Base-by-base conservation (phyloP, 2,113 vertebrate genomes). In the Ciconia maguari region DNA sequence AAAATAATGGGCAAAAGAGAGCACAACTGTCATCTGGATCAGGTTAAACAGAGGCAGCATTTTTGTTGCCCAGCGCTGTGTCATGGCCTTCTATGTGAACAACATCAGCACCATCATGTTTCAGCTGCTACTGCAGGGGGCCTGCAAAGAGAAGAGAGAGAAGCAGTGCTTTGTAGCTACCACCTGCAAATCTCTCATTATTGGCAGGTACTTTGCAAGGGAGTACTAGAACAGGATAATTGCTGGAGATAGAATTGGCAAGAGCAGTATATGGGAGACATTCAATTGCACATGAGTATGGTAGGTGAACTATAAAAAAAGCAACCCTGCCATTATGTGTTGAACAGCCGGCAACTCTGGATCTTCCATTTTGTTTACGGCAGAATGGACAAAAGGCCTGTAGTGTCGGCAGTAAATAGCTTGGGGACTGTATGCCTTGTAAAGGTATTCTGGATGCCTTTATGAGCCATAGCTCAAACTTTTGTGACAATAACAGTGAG, bases 181-280 rank as follows among this genome's bases (percentile, higher is more conserved):
- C 98, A 98, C 98, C 98, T 98, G 98, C 89, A 69, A 97, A 88
- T 95, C 78, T 97, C 96, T 98, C 93, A 48, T 95, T 97, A 91
- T 97, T 98, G 98, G 98, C 97, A 98, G 98, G 97, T 98, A 96
- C 93, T 84, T 87, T 92, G 86, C 97, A 79, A 52, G 61, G 96
- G 95, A 97, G 68, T 71, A 76, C 95, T 95, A 68, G 97, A 96
- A 97, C 93, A 88, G 95, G 93, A 98, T 98, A 98, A 98, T 98
- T 98, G 97, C 97, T 97, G 91, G 94, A 98, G 97, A 97, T 77
- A 83, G 97, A 98, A 90, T 98, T 98, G 98, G 98, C 98, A 98
- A 98, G 96, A 97, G 60, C 55, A 84, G 77, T 46, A 54, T 94
- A 79, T 68, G 83, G 95, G 96, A 98, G 94, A 97, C 60, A 89